phyloP scores from a whole-genome alignment of 2,113 vertebrate species.

The Hyla sarda region DNA sequence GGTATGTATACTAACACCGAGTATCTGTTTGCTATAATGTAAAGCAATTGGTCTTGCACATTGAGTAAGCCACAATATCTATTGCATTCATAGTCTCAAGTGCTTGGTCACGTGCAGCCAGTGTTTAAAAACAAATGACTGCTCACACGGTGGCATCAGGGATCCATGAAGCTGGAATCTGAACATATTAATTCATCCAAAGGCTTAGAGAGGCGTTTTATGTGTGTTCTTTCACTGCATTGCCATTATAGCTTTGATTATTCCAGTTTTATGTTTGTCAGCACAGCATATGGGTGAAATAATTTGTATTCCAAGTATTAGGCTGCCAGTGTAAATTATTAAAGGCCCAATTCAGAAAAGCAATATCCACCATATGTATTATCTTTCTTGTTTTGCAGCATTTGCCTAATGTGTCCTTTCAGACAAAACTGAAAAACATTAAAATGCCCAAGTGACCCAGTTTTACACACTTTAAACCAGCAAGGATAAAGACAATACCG shows the following conservation, averaged over 20 bases:
- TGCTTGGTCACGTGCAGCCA: constrained; percentile 44
- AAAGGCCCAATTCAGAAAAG: constrained; percentile 74
- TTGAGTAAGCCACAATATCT: neutral
- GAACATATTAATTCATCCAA: constrained; percentile 72
- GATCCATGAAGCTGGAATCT: constrained; percentile 67
- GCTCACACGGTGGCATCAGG: constrained; percentile 68
- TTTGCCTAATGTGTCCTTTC: constrained; percentile 24
- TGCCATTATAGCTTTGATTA: constrained; percentile 73
- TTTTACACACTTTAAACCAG: constrained; percentile 24
- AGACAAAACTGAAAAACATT: constrained; percentile 32
- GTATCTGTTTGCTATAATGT: neutral
- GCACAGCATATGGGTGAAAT: constrained; percentile 73
- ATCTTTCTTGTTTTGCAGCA: constrained; percentile 61
- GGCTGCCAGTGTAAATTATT: constrained; percentile 76
- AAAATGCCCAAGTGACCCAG: neutral
- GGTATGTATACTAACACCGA: neutral
- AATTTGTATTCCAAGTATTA: constrained; percentile 77
- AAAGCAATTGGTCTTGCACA: neutral
- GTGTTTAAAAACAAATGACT: constrained; percentile 68
- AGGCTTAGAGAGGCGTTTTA: constrained; percentile 72
- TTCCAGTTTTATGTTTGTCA: constrained; percentile 77
- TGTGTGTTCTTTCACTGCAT: constrained; percentile 70
- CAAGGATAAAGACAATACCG: neutral
- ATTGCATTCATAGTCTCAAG: constrained; percentile 6
- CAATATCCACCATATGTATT: constrained; percentile 69